A percentile compares a stretch with the other conserved stretches of the same genome.
phyloP scores from a whole-genome alignment of 2,113 vertebrate genomes.

The Sylvia atricapilla region DNA sequence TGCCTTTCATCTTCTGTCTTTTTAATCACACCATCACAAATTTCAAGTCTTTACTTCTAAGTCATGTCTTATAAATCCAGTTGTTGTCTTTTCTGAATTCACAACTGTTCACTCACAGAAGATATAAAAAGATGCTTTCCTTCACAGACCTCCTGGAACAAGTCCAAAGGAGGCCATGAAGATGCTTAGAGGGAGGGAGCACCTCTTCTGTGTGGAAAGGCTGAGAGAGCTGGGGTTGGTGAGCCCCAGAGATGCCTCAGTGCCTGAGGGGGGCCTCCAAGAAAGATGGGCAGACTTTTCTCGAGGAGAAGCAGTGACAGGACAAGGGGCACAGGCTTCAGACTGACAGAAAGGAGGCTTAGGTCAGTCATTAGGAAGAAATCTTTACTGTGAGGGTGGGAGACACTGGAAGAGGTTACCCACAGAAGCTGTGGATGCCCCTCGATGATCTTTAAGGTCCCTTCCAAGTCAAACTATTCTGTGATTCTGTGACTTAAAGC shows the following conservation, averaged over 20 bases:
- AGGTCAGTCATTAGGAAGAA: background rate
- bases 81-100: background rate
- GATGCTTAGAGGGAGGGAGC: background rate
- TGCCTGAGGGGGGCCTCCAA: background rate
- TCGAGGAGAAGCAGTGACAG: background rate
- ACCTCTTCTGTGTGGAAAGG: background rate
- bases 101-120: background rate
- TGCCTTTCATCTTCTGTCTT: background rate
- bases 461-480: background rate
- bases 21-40: background rate
- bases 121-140: background rate
- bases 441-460: background rate
- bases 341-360: background rate
- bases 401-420: background rate
- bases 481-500: background rate
- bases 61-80: background rate
- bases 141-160: background rate
- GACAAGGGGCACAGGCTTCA: background rate
- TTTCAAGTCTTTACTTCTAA: background rate
- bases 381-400: background rate
- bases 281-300: background rate
- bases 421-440: background rate
- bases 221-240: background rate
- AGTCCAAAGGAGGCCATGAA: background rate
- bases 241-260: background rate